Evolutionary conservation across 2,113 vertebrate species (phyloP).

Genomic region (Vombatus ursinus): DNA sequence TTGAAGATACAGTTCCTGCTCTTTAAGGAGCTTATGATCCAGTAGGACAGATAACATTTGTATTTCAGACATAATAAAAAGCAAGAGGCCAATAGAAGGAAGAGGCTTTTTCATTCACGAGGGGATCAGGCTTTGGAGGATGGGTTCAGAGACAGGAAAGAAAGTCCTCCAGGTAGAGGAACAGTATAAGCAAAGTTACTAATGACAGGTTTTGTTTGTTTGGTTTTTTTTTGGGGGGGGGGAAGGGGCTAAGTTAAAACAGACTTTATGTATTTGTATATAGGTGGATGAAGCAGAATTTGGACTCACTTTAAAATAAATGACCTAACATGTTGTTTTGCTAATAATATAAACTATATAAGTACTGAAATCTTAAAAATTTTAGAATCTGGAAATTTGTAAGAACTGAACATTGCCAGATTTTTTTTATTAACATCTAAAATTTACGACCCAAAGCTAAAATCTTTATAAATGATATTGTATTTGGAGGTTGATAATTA

Average conservation of each 20-base stretch:
- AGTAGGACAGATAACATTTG: background rate
- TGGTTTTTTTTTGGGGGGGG: background rate
- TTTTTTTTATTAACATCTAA: slow-evolving; percentile 21
- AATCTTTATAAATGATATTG: background rate
- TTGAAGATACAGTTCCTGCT: background rate
- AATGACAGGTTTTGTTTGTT: background rate
- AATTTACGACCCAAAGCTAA: slow-evolving; percentile 17
- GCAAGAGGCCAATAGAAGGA: background rate
- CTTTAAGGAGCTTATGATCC: background rate
- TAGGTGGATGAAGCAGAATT: slow-evolving; percentile 24
- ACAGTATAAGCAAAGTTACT: background rate
- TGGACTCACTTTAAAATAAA: background rate
- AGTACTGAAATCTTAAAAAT: background rate
- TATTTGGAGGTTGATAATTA: slow-evolving; percentile 2
- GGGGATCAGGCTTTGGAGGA: background rate
- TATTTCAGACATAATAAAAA: background rate
- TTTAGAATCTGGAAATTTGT: slow-evolving; percentile 7
- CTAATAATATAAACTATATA: background rate
- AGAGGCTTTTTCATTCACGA: background rate
- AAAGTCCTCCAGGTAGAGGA: background rate
- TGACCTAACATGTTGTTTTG: background rate
- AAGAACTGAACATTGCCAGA: background rate
- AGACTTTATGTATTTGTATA: slow-evolving; percentile 4
- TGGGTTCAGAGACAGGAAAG: background rate
- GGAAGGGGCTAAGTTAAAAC: background rate